Evolutionary conservation across 2,113 vertebrate species (phyloP).

Genomic region (Cairina moschata): DNA sequence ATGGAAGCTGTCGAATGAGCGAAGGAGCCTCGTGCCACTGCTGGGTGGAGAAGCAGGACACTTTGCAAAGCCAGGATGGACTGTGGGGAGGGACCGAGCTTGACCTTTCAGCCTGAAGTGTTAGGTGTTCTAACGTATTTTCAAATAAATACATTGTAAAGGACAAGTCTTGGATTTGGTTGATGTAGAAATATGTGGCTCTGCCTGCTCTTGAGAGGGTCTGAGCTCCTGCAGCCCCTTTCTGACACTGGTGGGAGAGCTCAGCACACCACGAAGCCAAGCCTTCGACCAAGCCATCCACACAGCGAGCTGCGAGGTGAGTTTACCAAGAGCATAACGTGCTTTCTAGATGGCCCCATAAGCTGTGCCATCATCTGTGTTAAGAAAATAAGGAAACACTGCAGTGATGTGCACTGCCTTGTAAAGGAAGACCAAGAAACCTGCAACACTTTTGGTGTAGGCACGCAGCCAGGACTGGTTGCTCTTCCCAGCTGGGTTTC

Average conservation of each 20-base stretch:
- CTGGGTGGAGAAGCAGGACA: background rate
- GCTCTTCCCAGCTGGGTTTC: background rate
- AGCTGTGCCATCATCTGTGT: background rate
- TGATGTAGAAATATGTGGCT: background rate
- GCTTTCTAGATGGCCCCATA: background rate
- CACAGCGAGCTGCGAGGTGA: background rate
- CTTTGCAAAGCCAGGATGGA: background rate
- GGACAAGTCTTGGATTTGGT: background rate
- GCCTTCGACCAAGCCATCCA: background rate
- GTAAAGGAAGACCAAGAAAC: background rate
- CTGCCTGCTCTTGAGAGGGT: background rate
- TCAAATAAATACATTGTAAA: conserved; percentile 16
- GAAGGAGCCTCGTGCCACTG: fast-evolving
- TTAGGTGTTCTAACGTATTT: background rate
- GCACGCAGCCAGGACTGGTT: background rate
- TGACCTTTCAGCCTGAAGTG: background rate
- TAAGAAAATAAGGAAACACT: background rate
- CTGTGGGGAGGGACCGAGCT: conserved; percentile 12
- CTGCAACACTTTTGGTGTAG: background rate
- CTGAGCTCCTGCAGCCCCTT: background rate
- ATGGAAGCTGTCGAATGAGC: conserved; percentile 82
- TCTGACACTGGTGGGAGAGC: background rate
- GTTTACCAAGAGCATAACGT: background rate
- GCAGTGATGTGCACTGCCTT: background rate
- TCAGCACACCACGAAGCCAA: background rate